These are phyloP conservation scores for Geophilus truncorum DNA, from an alignment of 2,888 invertebrate species.

Conservation along the genomic window DNA sequence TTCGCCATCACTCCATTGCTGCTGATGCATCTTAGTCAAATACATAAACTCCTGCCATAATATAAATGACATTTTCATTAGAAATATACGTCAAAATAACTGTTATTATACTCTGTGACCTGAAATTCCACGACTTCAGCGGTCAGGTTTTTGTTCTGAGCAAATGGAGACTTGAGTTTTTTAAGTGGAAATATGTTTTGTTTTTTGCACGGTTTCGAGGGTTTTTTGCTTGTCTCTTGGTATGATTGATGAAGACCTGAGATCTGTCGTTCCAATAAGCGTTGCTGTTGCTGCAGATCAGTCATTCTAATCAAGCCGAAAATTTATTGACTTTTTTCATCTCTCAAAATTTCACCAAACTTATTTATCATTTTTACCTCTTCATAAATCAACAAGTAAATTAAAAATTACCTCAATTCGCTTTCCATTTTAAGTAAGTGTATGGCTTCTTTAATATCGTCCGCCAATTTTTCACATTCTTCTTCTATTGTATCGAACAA, in stretches of 20 bases:
- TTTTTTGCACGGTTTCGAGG: neutral
- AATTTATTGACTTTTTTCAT: too few species aligned
- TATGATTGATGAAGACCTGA: neutral
- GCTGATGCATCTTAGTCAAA: neutral
- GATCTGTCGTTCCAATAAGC: neutral
- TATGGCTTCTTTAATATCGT: neutral
- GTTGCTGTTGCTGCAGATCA: neutral
- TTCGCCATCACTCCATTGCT: neutral
- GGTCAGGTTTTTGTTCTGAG: neutral
- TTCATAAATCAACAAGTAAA: neutral
- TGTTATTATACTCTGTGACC: neutral
- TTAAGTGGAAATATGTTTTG: neutral
- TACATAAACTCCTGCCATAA: neutral
- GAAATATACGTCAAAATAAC: neutral
- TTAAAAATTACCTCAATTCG: neutral
- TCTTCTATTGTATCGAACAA: neutral
- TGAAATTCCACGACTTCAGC: neutral
- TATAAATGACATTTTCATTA: neutral
- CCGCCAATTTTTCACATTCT: neutral
- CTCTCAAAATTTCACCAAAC: too few species aligned
- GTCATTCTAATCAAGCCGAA: neutral
- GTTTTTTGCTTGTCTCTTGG: neutral
- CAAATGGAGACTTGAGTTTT: neutral
- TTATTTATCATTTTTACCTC: too few species aligned
- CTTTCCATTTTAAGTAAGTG: neutral